These are phyloP conservation scores for Lanistes nyassanus DNA, from an alignment of 1,140 invertebrate genomes.

Conservation along the genomic window DNA sequence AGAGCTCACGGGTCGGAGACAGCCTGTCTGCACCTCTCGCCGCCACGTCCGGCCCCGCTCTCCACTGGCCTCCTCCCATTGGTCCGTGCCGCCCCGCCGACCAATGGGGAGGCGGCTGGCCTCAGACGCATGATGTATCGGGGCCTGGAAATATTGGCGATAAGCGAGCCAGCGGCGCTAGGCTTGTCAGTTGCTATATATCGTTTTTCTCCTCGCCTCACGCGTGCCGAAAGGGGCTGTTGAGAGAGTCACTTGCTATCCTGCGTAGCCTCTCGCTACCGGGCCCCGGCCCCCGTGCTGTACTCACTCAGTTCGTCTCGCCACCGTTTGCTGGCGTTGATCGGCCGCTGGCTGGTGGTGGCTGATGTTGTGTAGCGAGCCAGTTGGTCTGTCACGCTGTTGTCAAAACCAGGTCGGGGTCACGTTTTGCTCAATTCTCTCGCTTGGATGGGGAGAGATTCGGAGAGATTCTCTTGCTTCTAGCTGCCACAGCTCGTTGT, in stretches of 20 bases:
- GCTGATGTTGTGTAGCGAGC: not conserved
- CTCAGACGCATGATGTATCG: not conserved
- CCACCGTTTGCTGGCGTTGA: not conserved
- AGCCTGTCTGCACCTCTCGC: not conserved
- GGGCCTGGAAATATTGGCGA: not conserved
- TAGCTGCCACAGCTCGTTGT: too few relatives aligned
- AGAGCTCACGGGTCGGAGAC: conserved; percentile 8
- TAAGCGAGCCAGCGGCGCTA: conserved; percentile 6
- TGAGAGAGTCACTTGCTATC: not conserved
- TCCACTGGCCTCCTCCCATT: not conserved
- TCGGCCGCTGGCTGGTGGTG: not conserved
- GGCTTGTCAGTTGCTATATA: conserved; percentile 1
- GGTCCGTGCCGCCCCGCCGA: not conserved
- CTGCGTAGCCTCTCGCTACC: not conserved
- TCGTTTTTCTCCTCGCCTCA: not conserved
- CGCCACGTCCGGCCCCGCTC: not conserved
- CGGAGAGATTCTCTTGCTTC: too few relatives aligned
- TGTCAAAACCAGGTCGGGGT: too few relatives aligned
- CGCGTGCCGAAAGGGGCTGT: too few relatives aligned
- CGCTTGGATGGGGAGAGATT: too few relatives aligned
- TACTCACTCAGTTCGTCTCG: not conserved
- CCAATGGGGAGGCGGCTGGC: conserved; percentile 4
- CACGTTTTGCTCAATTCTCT: too few relatives aligned
- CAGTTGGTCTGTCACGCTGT: too few relatives aligned
- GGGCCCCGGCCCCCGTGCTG: too few relatives aligned